phyloP scores from a whole-genome alignment of 2,888 invertebrate species.

The Cephus nigrinus region DNA sequence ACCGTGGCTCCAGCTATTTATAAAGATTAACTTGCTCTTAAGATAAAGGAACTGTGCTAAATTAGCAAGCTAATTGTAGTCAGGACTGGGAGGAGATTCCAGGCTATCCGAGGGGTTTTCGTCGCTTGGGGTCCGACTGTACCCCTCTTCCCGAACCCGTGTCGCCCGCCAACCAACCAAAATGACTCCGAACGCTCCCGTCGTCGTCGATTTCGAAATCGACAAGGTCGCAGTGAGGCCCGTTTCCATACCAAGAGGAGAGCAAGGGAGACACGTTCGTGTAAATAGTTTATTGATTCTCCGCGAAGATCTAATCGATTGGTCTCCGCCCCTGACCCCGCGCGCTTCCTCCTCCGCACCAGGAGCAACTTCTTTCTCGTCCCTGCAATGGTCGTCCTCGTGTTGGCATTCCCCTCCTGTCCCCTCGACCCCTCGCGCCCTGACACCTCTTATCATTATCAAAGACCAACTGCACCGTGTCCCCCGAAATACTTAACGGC shows the following conservation, averaged over 20 bases:
- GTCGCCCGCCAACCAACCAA: too few species aligned
- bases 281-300: not conserved
- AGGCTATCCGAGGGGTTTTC: too few species aligned
- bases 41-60: slow-evolving; percentile 44
- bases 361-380: not conserved
- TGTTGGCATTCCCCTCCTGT: not conserved
- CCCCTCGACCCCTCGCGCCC: too few species aligned
- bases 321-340: not conserved
- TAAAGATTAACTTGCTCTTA: slow-evolving; percentile 64
- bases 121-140: too few species aligned
- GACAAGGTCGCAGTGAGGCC: not conserved
- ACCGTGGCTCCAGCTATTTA: slow-evolving; percentile 61
- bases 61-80: not conserved
- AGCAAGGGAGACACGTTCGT: not conserved
- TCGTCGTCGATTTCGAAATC: not conserved
- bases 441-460: slow-evolving; percentile 2
- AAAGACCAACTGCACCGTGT: slow-evolving; percentile 13
- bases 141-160: too few species aligned
- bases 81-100: too few species aligned
- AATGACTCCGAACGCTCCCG: too few species aligned
- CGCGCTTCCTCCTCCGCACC: not conserved
- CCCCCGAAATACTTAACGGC: not conserved
- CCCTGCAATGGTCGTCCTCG: not conserved
- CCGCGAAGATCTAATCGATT: slow-evolving; percentile 10
- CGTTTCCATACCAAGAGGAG: too few species aligned